phyloP scores from a whole-genome alignment of 2,888 invertebrate species.

The Melieria crassipennis region DNA sequence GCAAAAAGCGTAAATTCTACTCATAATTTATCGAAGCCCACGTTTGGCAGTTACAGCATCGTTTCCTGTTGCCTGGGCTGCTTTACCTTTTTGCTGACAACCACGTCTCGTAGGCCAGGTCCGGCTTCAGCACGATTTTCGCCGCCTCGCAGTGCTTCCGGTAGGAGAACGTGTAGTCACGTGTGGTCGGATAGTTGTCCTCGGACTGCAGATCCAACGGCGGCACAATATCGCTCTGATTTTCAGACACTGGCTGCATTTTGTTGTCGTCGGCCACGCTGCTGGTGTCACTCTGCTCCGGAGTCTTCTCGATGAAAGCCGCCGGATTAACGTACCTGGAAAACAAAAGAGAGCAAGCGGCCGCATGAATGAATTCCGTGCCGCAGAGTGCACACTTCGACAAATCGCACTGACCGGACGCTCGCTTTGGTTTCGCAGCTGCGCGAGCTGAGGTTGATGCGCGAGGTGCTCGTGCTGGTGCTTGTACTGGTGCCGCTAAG shows the following conservation, averaged over 20 bases:
- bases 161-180: constrained; percentile 46
- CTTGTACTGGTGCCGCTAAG: constrained; percentile 14
- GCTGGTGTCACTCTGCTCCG: constrained; percentile 33
- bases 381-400: too few species aligned
- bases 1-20: too few species aligned
- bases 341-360: neutral
- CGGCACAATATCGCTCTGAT: constrained; percentile 49
- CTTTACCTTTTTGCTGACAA: constrained; percentile 54
- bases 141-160: constrained; percentile 48
- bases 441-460: constrained; percentile 41
- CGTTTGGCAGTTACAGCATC: too few species aligned
- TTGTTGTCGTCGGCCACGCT: constrained; percentile 34
- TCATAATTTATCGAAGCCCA: too few species aligned
- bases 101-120: constrained; percentile 59
- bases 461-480: constrained; percentile 18
- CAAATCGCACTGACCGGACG: constrained; percentile 37
- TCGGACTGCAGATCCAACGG: constrained; percentile 52
- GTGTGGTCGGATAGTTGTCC: constrained; percentile 51
- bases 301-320: constrained; percentile 46
- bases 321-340: constrained; percentile 50
- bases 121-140: constrained; percentile 49
- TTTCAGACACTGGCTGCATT: constrained; percentile 35
- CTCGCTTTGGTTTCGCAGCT: constrained; percentile 40
- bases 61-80: neutral
- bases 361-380: neutral